Percentiles rank a stretch among this genome's conserved stretches.
phyloP scores from a whole-genome alignment of 2,113 vertebrate genomes.

The Pogona vitticeps region DNA sequence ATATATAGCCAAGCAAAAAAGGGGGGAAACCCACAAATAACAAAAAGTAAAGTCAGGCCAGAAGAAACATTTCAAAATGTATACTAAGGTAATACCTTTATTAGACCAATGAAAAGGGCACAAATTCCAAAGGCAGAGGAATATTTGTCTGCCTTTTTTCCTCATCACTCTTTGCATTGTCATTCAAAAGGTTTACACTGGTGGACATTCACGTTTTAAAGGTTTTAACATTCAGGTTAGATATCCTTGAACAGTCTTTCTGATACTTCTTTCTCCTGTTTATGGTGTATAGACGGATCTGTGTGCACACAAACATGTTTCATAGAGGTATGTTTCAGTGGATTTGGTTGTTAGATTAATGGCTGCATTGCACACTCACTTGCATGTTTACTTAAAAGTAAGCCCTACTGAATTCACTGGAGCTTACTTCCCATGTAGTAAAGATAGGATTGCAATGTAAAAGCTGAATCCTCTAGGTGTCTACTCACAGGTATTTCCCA shows the following conservation, averaged over 20 bases:
- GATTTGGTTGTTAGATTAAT: background rate
- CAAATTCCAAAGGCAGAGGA: background rate
- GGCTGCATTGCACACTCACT: background rate
- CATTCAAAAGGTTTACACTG: background rate
- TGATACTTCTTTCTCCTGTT: background rate
- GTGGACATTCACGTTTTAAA: background rate
- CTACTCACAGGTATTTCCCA: too few species aligned
- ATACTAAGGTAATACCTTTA: too few species aligned
- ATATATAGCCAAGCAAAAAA: background rate
- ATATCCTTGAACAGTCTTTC: background rate
- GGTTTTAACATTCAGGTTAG: background rate
- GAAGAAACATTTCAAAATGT: too few species aligned
- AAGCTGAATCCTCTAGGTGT: too few species aligned
- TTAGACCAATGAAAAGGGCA: background rate
- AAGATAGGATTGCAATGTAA: background rate
- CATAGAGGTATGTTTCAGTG: background rate
- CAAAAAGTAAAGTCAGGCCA: too few species aligned
- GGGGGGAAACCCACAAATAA: background rate
- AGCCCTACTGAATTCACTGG: background rate
- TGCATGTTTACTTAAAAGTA: background rate
- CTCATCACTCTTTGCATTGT: background rate
- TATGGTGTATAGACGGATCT: background rate
- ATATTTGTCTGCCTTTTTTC: background rate
- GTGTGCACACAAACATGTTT: background rate
- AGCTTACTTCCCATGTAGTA: background rate